Base-by-base conservation (phyloP, 2,888 invertebrate genomes). In the Limnephilus marmoratus region DNA sequence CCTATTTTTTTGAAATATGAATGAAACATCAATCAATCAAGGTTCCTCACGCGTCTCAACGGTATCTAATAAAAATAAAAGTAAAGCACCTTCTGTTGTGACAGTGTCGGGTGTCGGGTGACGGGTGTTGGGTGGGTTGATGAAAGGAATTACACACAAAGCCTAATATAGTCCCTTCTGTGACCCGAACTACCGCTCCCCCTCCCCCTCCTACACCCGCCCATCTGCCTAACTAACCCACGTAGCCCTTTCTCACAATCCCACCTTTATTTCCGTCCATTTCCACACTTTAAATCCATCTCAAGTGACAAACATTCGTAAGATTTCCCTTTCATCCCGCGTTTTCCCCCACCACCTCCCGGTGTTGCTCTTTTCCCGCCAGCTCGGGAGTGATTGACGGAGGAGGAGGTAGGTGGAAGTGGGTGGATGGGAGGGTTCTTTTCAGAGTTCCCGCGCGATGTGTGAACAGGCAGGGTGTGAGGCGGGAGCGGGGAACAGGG, bases 301-400 rank as follows among this genome's bases (percentile, higher is more conserved):
- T 86, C 85, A n/a, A 86, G 85, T 86, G 85, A 86, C 85, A 86
- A 86, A 86, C 85, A 86, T 37, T 86, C 85, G 85, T 86, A 86
- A 86, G 85, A 86, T 86, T 86, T 86, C 85, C 85, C 85, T 86
- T 45, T 24, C 85, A 45, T 37, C 12, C 45, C 86, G 45, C 45
- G 49, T 45, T 37, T 29, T n/a, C 29, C 86, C 15, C 49, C 11
- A 37, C 68, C n/a, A n/a, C 12, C 81, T n/a, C 15, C 86, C 37
- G 81, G n/a, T n/a, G 45, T 87, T 45, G 81, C 29, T 81, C 82
- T 87, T 83, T 87, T 82, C 85, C 92, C 85, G 92, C 49, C 88
- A 81, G 49, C 80, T 45, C 85, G 45, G 81, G 86, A 83, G 41
- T 91, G 83, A 86, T 90, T 88, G 85, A 90, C 90, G 92, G 85